phyloP scores from a whole-genome alignment of 2,113 vertebrate genomes.

The Pelodiscus sinensis region DNA sequence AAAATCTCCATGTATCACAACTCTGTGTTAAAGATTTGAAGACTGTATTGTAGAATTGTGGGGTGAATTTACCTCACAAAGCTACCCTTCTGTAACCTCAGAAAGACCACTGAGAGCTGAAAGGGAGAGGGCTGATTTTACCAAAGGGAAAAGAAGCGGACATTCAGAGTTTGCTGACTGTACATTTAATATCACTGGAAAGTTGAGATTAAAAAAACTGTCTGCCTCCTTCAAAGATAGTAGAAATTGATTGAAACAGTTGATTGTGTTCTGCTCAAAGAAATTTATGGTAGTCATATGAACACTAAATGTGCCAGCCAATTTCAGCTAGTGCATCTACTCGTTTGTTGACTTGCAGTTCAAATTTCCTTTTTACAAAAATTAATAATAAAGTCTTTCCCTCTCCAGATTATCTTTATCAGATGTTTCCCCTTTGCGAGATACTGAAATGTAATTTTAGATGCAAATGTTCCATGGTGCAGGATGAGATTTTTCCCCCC shows the following conservation, averaged over 20 bases:
- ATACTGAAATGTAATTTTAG: constrained; percentile 57
- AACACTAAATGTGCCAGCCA: constrained; percentile 50
- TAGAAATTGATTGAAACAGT: constrained; percentile 60
- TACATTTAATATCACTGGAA: constrained; percentile 32
- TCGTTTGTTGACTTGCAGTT: constrained; percentile 63
- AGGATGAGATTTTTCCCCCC: constrained; percentile 5
- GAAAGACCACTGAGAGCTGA: not conserved
- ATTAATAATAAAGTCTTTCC: constrained; percentile 49
- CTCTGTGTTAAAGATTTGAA: not conserved
- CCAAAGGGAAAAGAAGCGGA: constrained; percentile 9
- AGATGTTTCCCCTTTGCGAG: constrained; percentile 49
- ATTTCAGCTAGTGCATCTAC: constrained; percentile 51
- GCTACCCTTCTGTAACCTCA: not conserved
- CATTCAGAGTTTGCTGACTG: constrained; percentile 4
- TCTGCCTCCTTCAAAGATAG: constrained; percentile 28
- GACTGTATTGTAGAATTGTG: not conserved
- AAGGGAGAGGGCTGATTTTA: constrained; percentile 1
- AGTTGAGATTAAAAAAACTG: constrained; percentile 44
- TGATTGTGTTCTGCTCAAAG: constrained; percentile 24
- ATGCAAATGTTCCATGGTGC: constrained; percentile 21
- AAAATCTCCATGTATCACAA: not conserved
- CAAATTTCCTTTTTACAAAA: constrained; percentile 60
- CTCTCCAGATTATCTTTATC: constrained; percentile 8
- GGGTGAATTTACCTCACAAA: not conserved
- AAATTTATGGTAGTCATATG: constrained; percentile 48